Percentiles rank a stretch among this genome's conserved stretches.
These are phyloP conservation scores for Cardiocondyla obscurior DNA, from an alignment of 1,140 invertebrate species.

Conservation along the genomic window DNA sequence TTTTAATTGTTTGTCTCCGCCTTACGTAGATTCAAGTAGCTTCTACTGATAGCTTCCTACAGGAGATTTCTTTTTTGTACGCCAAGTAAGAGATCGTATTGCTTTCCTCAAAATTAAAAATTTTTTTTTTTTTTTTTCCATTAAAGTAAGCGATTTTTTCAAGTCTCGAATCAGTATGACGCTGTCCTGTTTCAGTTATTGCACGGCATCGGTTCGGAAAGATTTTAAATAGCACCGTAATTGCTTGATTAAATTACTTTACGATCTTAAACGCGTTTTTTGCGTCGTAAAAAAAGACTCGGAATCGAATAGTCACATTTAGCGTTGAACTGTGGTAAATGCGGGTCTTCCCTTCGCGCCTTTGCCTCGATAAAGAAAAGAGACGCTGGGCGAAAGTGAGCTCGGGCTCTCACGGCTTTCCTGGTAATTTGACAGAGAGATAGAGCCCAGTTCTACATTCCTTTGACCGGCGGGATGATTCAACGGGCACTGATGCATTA, in stretches of 20 bases:
- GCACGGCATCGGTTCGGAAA: background rate
- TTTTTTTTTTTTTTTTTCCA: background rate
- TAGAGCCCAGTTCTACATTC: background rate
- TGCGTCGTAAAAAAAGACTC: background rate
- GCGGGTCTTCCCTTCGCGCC: background rate
- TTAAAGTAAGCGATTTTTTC: background rate
- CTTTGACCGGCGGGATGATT: constrained; percentile 40
- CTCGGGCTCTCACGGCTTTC: constrained; percentile 14
- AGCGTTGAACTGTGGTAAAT: background rate
- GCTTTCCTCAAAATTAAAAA: background rate
- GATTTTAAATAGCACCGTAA: background rate
- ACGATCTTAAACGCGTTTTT: background rate
- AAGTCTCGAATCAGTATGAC: background rate
- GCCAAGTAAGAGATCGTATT: background rate
- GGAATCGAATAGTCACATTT: background rate
- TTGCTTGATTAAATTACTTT: background rate
- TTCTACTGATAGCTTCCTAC: background rate
- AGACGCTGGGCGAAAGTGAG: background rate
- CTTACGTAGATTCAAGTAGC: background rate
- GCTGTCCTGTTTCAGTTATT: background rate
- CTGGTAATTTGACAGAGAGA: constrained; percentile 20
- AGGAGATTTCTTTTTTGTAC: background rate
- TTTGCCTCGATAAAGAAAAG: background rate
- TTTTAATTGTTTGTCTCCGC: background rate
- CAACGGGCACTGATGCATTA: constrained; percentile 34